Evolutionary conservation across 2,888 invertebrate species (phyloP), one percentile per base, ranked within the genome.

Genomic region (Terebella lapidaria): DNA sequence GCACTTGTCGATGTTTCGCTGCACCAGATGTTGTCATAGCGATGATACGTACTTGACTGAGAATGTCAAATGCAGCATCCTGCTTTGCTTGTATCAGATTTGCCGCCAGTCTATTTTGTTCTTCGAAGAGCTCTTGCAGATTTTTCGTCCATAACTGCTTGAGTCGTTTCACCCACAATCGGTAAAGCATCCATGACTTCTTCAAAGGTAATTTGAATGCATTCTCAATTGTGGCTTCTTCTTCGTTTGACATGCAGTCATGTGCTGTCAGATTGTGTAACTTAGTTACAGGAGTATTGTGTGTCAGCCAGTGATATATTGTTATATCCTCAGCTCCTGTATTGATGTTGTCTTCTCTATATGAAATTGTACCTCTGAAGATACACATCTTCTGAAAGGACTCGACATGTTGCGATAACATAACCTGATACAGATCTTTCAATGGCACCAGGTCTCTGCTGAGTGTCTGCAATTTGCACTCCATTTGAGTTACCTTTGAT

Each of bases 141-240:
- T 35, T 49, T 10, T 18, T 24, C 42, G 10, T 35, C 42, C 10
- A n/a, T 35, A n/a, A 35, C 42, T n/a, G 10, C 28, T 53, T 53
- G 22, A 2, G 5, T 4, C 15, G 22, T 15, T 1, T 15, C 46
- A 47, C 46, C 82, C 82, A 83, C 52, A 66, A 64, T 18, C 75
- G 71, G 66, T 83, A 83, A 25, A 83, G 63, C 22, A 71, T 74
- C 84, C 84, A 84, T 60, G 82, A 76, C 1, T 78, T 68, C 3
- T 62, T n/a, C 30, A 71, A 66, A 25, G 66, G 54, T 26, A 77
- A 62, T 49, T 66, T 62, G 68, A 77, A 68, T 3, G 73, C 69
- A 69, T 70, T 67, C 10, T 26, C 2, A 5, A 76, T 56, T 5
- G 46, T 22, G 1, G 54, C n/a, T n/a, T n/a, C n/a, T n/a, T n/a